Percentiles rank a stretch among this genome's conserved stretches.
These are phyloP conservation scores for Neoseiulus cucumeris DNA, from an alignment of 1,140 invertebrate genomes.

Conservation along the genomic window DNA sequence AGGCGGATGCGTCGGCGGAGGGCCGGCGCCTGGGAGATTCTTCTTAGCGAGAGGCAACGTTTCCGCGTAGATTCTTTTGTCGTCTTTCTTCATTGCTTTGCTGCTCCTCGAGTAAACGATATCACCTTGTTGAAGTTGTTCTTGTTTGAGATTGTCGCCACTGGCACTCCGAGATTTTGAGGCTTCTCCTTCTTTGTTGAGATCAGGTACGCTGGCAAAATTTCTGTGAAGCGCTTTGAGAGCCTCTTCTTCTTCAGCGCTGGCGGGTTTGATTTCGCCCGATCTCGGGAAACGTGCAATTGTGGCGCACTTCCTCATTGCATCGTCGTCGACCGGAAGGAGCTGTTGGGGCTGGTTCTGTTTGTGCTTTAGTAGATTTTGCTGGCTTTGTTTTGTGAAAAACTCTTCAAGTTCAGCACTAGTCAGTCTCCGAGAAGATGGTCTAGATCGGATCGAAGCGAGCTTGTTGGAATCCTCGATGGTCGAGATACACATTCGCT, in stretches of 20 bases:
- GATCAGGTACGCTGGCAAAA: constrained; percentile 2
- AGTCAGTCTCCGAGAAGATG: constrained; percentile 62
- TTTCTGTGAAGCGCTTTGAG: constrained; percentile 9
- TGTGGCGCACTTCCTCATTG: background rate
- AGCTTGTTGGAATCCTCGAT: constrained; percentile 33
- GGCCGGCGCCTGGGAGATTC: constrained; percentile 31
- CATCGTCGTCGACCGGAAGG: background rate
- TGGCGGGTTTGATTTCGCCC: constrained; percentile 8
- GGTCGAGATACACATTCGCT: background rate
- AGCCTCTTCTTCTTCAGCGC: constrained; percentile 2
- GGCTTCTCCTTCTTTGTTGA: background rate
- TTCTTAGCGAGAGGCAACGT: constrained; percentile 17
- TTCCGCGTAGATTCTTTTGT: constrained; percentile 18
- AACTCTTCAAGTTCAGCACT: constrained; percentile 71
- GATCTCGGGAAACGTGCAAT: constrained; percentile 7
- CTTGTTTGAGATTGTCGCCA: constrained; percentile 7
- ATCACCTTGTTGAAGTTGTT: constrained; percentile 2
- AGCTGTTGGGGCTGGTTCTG: background rate
- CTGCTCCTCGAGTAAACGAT: constrained; percentile 2
- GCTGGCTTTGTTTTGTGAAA: constrained; percentile 50
- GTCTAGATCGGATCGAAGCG: constrained; percentile 63
- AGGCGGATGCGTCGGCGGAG: constrained; percentile 45
- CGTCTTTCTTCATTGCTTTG: background rate
- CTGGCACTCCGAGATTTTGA: background rate
- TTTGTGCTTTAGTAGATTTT: constrained; percentile 15